phyloP scores from a whole-genome alignment of 2,888 invertebrate genomes.

The Cryptosula pallasiana region DNA sequence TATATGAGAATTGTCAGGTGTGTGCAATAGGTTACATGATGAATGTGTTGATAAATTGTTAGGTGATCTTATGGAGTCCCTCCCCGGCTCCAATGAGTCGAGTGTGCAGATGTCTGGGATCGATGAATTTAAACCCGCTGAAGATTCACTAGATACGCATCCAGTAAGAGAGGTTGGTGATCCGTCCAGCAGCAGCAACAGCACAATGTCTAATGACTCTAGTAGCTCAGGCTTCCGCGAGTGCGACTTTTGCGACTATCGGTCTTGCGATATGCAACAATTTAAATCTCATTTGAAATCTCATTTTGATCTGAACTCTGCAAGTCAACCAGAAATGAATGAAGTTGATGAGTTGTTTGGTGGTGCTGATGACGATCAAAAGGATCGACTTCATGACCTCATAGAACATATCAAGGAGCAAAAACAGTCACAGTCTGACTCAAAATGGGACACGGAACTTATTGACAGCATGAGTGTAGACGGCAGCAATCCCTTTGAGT shows the following conservation, averaged over 20 bases:
- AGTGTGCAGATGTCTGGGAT: too few species aligned
- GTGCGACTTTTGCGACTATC: neutral
- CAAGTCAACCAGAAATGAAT: neutral
- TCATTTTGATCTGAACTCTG: neutral
- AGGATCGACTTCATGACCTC: neutral
- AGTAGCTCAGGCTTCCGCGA: too few species aligned
- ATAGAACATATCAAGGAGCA: neutral
- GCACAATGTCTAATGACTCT: too few species aligned
- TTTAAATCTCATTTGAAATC: neutral
- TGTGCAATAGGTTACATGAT: too few species aligned
- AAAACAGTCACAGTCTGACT: neutral
- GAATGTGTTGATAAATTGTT: neutral
- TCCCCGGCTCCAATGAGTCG: neutral
- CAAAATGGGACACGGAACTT: neutral
- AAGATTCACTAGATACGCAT: too few species aligned
- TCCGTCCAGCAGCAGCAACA: too few species aligned
- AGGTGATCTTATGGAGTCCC: neutral
- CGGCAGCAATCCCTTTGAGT: neutral
- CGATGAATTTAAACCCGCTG: too few species aligned
- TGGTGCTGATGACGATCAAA: neutral
- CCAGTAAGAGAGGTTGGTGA: too few species aligned
- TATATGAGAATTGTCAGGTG: too few species aligned
- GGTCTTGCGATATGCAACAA: neutral
- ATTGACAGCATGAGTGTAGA: neutral
- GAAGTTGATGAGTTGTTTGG: neutral